Evolutionary conservation across 1,140 invertebrate genomes (phyloP), one percentile per base, ranked within the genome.

Genomic region (Sarcophaga bullata): DNA sequence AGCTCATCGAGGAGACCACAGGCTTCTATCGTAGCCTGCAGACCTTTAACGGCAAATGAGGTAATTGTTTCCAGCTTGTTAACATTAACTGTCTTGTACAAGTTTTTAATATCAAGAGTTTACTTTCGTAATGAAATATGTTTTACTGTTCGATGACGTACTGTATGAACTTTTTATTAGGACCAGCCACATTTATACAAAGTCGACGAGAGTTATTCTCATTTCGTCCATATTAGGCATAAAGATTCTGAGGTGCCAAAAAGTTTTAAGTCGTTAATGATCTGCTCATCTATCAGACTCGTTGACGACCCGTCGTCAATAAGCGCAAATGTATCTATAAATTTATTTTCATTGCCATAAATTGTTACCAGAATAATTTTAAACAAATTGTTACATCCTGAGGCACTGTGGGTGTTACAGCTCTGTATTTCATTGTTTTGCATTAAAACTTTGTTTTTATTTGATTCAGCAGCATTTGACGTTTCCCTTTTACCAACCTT

Each of bases 321-420:
- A 47, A 82, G 73, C 8, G 81, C 81, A 52, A 49, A 82, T 11
- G 81, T 82, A 25, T 19, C 17, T 73, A 50, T 50, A 47, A 50
- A 73, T 15, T 50, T 82, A 13, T 47, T 52, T 6, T 47, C n/a
- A n/a, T 73, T 72, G 2, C 80, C 82, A 73, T 49, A 73, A 83
- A 73, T 62, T 17, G 25, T 68, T 50, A 80, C 46, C 37, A 76
- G 80, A 15, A 83, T n/a, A n/a, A n/a, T n/a, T n/a, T 52, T 47
- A 80, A 80, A 73, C 13, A 73, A 37, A 72, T 46, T 73, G 68
- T 19, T 73, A 10, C 25, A 46, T 25, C 25, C 25, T 1, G n/a
- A 3, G 2, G 6, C 4, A 17, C 9, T 73, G 68, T 73, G 19
- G 7, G 19, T 73, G 17, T 73, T 37, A 25, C 17, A 73, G 11